Evolutionary conservation across 2,797 vertebrate genomes (phyloP), one percentile per base, ranked within the genome.

Genomic region (Chiroxiphia lanceolata): DNA sequence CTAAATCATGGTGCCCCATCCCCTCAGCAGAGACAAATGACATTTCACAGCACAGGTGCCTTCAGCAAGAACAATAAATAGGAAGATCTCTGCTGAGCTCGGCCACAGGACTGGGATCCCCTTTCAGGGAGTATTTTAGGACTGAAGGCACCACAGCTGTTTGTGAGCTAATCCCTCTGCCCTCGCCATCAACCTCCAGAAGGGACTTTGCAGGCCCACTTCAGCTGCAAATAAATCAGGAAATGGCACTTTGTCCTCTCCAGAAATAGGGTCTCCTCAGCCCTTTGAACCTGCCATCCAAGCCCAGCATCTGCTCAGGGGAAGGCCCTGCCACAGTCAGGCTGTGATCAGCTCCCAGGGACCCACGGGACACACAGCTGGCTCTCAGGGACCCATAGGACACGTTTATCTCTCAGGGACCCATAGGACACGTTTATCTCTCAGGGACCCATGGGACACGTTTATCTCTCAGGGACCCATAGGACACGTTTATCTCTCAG

Each of bases 121-220:
- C 91, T 96, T 94, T 95, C 96, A 94, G 82, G 20, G 72, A 65
- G 77, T 96, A 90, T 96, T 94, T 97, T 91, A 31, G 94, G 89
- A 94, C 82, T 48, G 91, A 88, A 91, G 93, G 72, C 87, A 88
- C 59, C 75, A 48, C 89, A 96, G 95, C 94, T 96, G 87, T 60
- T 76, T 78, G 54, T 45, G 80, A 79, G 57, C 65, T 96, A 92
- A 97, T 95, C 91, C 85, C 42, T 75, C 79, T 93, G 89, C 89
- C 89, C 85, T 94, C 59, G 17, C 36, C 53, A 15, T 23, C 82
- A 63, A 26, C 72, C 87, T 90, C 38, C 0, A 61, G 56, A 81
- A 34, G 74, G 69, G 38, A 38, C 76, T 91, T 89, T 33, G 54
- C 47, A 88, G 76, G 48, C 54, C 69, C 61, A 15, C 79, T 91